These are phyloP conservation scores for Cryptotis parvus DNA, from an alignment of 2,113 vertebrate species.

Conservation along the genomic window DNA sequence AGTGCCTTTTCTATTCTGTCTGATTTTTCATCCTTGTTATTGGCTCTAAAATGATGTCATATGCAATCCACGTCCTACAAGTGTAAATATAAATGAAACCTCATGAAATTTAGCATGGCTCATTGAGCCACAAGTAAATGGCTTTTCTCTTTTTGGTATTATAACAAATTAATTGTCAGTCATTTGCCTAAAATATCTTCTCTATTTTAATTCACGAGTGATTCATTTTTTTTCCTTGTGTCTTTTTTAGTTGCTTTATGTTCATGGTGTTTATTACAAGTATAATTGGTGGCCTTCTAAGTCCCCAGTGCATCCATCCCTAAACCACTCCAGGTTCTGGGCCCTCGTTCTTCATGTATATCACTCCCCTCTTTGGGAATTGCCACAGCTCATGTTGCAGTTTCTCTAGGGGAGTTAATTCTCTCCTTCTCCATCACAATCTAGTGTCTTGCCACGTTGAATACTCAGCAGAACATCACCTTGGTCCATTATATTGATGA, in stretches of 20 bases:
- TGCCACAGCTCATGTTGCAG: background rate
- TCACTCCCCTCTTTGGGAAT: background rate
- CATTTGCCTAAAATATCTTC: conserved; percentile 59
- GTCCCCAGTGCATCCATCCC: background rate
- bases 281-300: background rate
- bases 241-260: background rate
- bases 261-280: background rate
- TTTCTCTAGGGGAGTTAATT: background rate
- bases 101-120: conserved; percentile 70
- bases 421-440: background rate
- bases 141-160: conserved; percentile 62
- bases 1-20: conserved; percentile 43
- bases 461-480: background rate
- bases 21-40: conserved; percentile 58
- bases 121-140: conserved; percentile 72
- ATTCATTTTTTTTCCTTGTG: background rate
- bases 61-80: conserved; percentile 54
- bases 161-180: conserved; percentile 73
- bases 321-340: background rate
- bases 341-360: background rate
- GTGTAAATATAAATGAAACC: conserved; percentile 76
- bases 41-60: conserved; percentile 49
- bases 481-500: background rate
- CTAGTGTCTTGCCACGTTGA: background rate
- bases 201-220: conserved; percentile 56